These are phyloP conservation scores for Poeciliopsis infans DNA, from an alignment of 2,797 vertebrate species.

Conservation along the genomic window DNA sequence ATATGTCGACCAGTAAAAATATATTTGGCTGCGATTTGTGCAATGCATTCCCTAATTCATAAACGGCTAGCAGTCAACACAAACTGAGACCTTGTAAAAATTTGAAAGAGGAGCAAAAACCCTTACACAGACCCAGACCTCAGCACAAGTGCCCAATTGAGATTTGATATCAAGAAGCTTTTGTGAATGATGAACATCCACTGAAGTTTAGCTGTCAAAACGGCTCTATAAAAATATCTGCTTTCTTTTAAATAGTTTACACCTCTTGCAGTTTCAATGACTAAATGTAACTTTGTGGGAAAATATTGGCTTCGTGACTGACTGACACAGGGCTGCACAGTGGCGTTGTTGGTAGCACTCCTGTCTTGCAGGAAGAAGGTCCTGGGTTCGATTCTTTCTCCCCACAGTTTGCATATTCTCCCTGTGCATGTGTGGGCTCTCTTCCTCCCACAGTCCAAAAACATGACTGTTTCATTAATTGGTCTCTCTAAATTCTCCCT, in stretches of 20 bases:
- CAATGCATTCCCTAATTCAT: neutral
- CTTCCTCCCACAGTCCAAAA: too few relatives aligned
- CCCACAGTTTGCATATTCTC: too few relatives aligned
- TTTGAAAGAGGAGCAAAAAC: neutral
- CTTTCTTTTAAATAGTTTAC: neutral
- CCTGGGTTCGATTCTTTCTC: too few relatives aligned
- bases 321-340: neutral
- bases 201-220: neutral
- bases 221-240: neutral
- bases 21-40: neutral
- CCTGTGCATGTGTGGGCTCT: too few relatives aligned
- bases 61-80: neutral
- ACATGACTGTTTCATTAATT: too few relatives aligned
- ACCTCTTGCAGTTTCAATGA: neutral
- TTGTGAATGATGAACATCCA: neutral
- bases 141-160: neutral
- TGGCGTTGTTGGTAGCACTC: too few relatives aligned
- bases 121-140: neutral
- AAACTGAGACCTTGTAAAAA: neutral
- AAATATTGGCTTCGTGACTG: neutral
- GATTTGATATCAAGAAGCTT: neutral
- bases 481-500: too few relatives aligned
- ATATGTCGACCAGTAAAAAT: neutral
- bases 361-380: too few relatives aligned
- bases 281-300: neutral